Evolutionary conservation across 1,140 invertebrate species (phyloP).

Genomic region (Wiebesia pumilae): DNA sequence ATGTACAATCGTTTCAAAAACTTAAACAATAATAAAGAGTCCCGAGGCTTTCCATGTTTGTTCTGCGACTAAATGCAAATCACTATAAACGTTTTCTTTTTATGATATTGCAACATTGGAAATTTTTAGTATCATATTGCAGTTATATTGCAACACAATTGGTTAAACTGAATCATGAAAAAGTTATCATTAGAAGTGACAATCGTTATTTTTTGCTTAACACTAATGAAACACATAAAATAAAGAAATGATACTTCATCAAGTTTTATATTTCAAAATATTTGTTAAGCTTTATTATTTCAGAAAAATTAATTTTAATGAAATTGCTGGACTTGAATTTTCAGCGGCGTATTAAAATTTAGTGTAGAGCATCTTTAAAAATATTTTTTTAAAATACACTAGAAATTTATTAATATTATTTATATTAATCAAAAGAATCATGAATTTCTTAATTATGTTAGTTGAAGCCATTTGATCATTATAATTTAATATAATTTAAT

Average conservation of each 20-base stretch:
- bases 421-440: background rate
- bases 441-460: background rate
- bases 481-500: background rate
- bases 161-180: background rate
- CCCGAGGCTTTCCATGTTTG: conserved; percentile 40
- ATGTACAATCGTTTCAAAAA: conserved; percentile 52
- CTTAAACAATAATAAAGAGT: conserved; percentile 44
- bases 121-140: background rate
- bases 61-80: conserved; percentile 26
- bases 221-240: background rate
- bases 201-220: background rate
- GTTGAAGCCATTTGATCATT: background rate
- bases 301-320: background rate
- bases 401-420: background rate
- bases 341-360: background rate
- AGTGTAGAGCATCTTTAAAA: conserved; percentile 24
- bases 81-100: conserved; percentile 34
- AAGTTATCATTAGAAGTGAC: background rate
- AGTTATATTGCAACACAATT: background rate
- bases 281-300: background rate
- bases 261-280: background rate
- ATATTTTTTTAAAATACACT: background rate
- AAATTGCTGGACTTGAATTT: background rate
- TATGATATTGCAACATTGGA: background rate
- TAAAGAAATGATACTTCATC: background rate